Evolutionary conservation across 2,888 invertebrate genomes (phyloP).

Genomic region (Chironomus tentans): DNA sequence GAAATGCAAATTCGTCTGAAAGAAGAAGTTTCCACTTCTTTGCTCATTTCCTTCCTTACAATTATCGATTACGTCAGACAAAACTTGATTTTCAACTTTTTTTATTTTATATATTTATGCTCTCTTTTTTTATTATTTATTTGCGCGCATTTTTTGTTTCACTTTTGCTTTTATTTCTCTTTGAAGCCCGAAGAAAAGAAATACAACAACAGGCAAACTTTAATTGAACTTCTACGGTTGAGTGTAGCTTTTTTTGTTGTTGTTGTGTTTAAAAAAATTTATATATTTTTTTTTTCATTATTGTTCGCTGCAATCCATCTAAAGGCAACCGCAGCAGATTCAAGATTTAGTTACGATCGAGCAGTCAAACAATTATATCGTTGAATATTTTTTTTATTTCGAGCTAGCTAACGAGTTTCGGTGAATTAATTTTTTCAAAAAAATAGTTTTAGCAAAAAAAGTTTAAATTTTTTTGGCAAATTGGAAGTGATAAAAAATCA

Average conservation of each 20-base stretch:
- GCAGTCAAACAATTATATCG: conserved; percentile 7
- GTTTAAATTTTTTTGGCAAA: background rate
- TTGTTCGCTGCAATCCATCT: background rate
- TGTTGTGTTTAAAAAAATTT: background rate
- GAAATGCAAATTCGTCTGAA: background rate
- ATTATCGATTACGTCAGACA: background rate
- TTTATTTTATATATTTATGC: too few species aligned
- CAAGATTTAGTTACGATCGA: conserved; percentile 8
- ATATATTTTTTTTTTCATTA: background rate
- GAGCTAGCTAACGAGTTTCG: background rate
- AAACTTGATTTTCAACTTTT: background rate
- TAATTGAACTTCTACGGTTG: background rate
- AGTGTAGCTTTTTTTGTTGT: background rate
- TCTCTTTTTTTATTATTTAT: background rate
- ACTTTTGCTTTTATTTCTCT: conserved; percentile 6
- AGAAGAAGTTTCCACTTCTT: background rate
- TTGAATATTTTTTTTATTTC: background rate
- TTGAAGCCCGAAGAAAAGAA: background rate
- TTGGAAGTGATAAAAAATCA: background rate
- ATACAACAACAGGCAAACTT: background rate
- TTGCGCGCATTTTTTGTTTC: conserved; percentile 4
- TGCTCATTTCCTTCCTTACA: background rate
- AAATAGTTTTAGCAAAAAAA: background rate
- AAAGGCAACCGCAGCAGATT: background rate
- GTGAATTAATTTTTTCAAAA: background rate